Percentiles rank a stretch among this genome's conserved stretches.
Evolutionary conservation across 1,140 invertebrate species (phyloP).

Genomic region (Drosophila elegans): DNA sequence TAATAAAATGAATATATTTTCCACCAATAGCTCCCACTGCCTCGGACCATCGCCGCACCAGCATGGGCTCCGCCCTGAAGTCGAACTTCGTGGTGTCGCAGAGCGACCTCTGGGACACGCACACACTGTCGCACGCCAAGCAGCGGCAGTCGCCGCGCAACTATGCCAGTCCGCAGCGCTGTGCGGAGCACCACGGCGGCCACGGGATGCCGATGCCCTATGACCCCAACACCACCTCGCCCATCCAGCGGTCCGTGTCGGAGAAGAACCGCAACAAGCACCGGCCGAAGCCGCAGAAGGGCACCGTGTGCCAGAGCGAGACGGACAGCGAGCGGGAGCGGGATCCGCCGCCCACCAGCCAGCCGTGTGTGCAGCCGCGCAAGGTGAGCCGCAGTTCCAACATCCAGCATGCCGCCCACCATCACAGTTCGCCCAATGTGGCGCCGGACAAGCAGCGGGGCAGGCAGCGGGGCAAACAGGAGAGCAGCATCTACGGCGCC

Average conservation of each 20-base stretch:
- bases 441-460: conserved; percentile 76
- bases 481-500: conserved; percentile 88
- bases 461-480: conserved; percentile 78
- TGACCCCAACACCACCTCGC: conserved; percentile 81
- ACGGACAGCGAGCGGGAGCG: conserved; percentile 85
- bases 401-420: conserved; percentile 83
- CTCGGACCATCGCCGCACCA: conserved; percentile 77
- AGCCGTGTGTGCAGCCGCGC: conserved; percentile 68
- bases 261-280: conserved; percentile 86
- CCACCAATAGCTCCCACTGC: conserved; percentile 63
- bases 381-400: conserved; percentile 73
- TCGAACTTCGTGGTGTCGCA: conserved; percentile 88
- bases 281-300: conserved; percentile 85
- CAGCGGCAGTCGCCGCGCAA: conserved; percentile 85
- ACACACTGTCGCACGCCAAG: conserved; percentile 87
- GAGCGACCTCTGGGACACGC: conserved; percentile 88
- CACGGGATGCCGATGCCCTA: conserved; percentile 75
- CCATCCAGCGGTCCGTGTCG: conserved; percentile 87
- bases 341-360: conserved; percentile 69
- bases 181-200: conserved; percentile 74
- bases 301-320: conserved; percentile 85
- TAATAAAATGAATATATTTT: neutral
- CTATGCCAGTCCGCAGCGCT: conserved; percentile 81
- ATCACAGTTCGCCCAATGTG: conserved; percentile 83
- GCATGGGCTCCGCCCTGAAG: conserved; percentile 85